These are phyloP conservation scores for Noctua fimbriata DNA, from an alignment of 2,888 invertebrate species.

Conservation along the genomic window DNA sequence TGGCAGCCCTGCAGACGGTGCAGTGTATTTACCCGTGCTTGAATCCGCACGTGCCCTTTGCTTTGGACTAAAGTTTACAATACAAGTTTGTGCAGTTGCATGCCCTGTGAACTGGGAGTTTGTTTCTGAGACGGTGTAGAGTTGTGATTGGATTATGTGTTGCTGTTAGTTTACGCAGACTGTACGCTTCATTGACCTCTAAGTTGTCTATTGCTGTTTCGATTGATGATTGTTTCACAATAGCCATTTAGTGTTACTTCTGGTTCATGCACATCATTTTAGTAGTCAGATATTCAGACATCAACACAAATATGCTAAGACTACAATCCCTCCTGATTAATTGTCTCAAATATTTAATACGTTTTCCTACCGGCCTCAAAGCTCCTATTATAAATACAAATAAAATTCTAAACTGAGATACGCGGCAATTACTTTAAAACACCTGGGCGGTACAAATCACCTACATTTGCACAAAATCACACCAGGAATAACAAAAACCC, in stretches of 20 bases:
- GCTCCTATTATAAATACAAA: conserved; percentile 21
- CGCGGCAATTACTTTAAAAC: conserved; percentile 40
- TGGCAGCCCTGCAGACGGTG: conserved; percentile 59
- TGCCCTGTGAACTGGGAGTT: conserved; percentile 60
- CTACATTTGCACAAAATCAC: conserved; percentile 59
- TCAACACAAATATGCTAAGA: neutral
- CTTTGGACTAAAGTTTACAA: conserved; percentile 70
- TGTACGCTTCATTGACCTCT: conserved; percentile 5
- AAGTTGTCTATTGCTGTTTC: neutral
- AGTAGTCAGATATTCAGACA: too few relatives aligned
- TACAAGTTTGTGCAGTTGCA: conserved; percentile 73
- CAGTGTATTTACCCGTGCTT: conserved; percentile 69
- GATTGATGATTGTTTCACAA: neutral
- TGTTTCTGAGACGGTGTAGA: conserved; percentile 39
- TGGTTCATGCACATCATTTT: neutral
- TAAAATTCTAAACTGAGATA: conserved; percentile 25
- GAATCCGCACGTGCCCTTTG: conserved; percentile 67
- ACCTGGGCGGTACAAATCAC: conserved; percentile 46
- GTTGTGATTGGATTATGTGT: conserved; percentile 36
- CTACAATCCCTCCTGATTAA: neutral
- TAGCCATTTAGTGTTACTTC: neutral
- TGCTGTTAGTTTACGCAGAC: conserved; percentile 4
- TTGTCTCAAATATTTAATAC: neutral
- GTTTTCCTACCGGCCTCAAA: conserved; percentile 1
- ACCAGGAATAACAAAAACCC: conserved; percentile 53